Evolutionary conservation across 2,888 invertebrate genomes (phyloP).

Genomic region (Clunio marinus): DNA sequence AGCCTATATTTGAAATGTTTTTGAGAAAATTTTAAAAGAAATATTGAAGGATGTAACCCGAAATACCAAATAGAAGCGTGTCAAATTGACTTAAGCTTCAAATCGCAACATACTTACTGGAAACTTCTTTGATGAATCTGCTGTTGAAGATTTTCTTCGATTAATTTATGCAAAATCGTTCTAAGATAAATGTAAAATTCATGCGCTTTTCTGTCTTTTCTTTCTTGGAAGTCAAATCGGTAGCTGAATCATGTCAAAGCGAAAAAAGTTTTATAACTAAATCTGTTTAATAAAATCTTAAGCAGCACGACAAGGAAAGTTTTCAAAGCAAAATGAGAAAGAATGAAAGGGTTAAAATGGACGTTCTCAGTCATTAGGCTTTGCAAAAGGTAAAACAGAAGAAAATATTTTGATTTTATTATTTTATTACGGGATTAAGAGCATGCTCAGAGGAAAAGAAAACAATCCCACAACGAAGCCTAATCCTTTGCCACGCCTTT

Average conservation of each 20-base stretch:
- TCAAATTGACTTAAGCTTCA: too few relatives aligned
- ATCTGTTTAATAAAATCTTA: conserved; percentile 7
- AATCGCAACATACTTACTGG: too few relatives aligned
- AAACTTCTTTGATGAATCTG: too few relatives aligned
- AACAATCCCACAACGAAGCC: neutral
- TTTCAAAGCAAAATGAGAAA: neutral
- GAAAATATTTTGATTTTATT: conserved; percentile 32
- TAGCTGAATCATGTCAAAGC: conserved; percentile 24
- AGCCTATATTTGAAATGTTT: neutral
- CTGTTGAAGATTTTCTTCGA: too few relatives aligned
- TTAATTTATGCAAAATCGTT: too few relatives aligned
- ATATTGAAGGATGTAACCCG: too few relatives aligned
- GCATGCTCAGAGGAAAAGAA: neutral
- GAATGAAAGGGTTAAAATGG: neutral
- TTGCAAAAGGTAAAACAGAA: neutral
- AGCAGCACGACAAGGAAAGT: conserved; percentile 15
- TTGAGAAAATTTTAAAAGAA: neutral
- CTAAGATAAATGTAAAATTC: too few relatives aligned
- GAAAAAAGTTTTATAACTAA: conserved; percentile 1
- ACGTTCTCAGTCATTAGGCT: conserved; percentile 4
- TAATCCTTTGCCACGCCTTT: conserved; percentile 14
- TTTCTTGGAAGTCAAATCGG: too few relatives aligned
- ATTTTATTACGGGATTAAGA: conserved; percentile 18
- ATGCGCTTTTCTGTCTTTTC: too few relatives aligned
- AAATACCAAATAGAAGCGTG: too few relatives aligned